Percentiles rank a stretch among this genome's conserved stretches.
Evolutionary conservation across 2,113 vertebrate genomes (phyloP).

Genomic region (Sorex fumeus): DNA sequence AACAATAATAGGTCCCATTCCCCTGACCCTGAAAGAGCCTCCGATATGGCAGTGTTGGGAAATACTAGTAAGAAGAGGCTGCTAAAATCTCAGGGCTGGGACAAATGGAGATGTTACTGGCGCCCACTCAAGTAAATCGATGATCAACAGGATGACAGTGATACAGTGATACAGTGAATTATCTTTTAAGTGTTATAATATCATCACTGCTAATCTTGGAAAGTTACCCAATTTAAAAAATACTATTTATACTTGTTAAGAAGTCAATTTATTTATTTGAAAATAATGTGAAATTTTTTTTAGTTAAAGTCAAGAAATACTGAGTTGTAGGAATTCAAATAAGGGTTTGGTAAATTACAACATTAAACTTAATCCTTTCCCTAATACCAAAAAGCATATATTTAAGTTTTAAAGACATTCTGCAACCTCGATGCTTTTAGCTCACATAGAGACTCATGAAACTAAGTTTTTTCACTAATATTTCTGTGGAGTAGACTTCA

Average conservation of each 20-base stretch:
- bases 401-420: conserved; percentile 62
- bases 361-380: background rate
- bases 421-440: conserved; percentile 63
- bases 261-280: background rate
- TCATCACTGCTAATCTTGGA: background rate
- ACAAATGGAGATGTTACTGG: too few relatives aligned
- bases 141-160: too few relatives aligned
- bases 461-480: conserved; percentile 70
- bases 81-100: too few relatives aligned
- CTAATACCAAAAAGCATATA: conserved; percentile 30
- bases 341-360: conserved; percentile 37
- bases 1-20: too few relatives aligned
- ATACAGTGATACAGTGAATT: too few relatives aligned
- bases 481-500: background rate
- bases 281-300: background rate
- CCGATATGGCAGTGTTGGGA: too few relatives aligned
- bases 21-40: too few relatives aligned
- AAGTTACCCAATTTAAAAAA: background rate
- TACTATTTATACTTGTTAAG: background rate
- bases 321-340: conserved; percentile 37
- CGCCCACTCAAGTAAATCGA: too few relatives aligned
- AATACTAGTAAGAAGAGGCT: too few relatives aligned
- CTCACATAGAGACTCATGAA: conserved; percentile 50
- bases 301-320: background rate
- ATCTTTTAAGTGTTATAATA: background rate